These are phyloP conservation scores for Drosophila elegans DNA, from an alignment of 1,140 invertebrate genomes.

Conservation along the genomic window DNA sequence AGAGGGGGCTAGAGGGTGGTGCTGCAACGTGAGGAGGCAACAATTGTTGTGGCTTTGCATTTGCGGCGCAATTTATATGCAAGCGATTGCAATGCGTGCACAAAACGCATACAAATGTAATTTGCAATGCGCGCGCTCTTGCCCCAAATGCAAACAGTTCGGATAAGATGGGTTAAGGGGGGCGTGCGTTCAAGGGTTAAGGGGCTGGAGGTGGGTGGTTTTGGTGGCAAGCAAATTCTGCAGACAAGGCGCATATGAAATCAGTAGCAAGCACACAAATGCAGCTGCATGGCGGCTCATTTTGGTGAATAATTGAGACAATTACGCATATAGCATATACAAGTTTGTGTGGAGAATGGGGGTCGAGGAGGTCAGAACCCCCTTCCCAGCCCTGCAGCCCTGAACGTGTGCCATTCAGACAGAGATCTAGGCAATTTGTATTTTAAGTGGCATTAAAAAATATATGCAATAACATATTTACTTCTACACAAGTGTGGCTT, in stretches of 20 bases:
- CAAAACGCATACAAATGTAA: conserved; percentile 82
- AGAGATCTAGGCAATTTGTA: conserved; percentile 59
- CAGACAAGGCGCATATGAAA: conserved; percentile 75
- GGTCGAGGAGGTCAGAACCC: not conserved
- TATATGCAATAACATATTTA: conserved; percentile 36
- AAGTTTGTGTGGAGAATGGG: conserved; percentile 3
- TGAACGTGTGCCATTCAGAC: conserved; percentile 30
- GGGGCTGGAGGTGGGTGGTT: not conserved
- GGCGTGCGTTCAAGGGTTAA: conserved; percentile 14
- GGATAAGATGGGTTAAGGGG: conserved; percentile 24
- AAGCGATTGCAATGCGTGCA: conserved; percentile 79
- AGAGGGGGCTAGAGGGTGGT: not conserved
- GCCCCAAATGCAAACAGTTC: conserved; percentile 67
- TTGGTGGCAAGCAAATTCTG: conserved; percentile 19
- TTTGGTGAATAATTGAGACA: conserved; percentile 83
- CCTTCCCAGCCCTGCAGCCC: conserved; percentile 3
- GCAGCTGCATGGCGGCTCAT: conserved; percentile 68
- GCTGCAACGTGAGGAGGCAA: conserved; percentile 21
- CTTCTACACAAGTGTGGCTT: not conserved
- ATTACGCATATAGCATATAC: conserved; percentile 71
- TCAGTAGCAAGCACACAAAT: conserved; percentile 59
- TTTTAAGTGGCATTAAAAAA: conserved; percentile 59
- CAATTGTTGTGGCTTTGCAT: conserved; percentile 81
- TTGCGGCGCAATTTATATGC: conserved; percentile 81
- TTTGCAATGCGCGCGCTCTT: conserved; percentile 63